Evolutionary conservation across 2,113 vertebrate species (phyloP).

Genomic region (Tupaia tana): DNA sequence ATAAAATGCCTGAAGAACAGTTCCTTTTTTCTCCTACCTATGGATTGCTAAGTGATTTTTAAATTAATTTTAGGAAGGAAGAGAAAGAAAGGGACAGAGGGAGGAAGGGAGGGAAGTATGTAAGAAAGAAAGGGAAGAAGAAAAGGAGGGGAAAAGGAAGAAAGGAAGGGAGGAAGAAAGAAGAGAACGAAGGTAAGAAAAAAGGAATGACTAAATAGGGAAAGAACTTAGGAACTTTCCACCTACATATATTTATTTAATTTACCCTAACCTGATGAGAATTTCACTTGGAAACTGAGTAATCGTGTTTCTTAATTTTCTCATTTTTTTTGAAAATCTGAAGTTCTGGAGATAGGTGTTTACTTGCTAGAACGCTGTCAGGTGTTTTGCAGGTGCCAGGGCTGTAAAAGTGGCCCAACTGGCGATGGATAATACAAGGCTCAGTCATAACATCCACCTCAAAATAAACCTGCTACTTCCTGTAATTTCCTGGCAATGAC

Average conservation of each 20-base stretch:
- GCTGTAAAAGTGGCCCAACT: too few relatives aligned
- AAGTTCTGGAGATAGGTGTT: background rate
- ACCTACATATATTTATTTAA: background rate
- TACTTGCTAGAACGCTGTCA: rapidly evolving
- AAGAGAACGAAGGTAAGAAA: too few relatives aligned
- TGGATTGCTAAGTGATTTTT: background rate
- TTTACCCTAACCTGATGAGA: background rate
- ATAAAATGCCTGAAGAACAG: background rate
- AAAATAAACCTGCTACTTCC: background rate
- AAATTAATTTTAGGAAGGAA: background rate
- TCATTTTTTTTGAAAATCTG: background rate
- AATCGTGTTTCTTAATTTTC: too few relatives aligned
- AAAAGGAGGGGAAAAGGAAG: too few relatives aligned
- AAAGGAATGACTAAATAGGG: too few relatives aligned
- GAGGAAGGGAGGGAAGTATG: background rate
- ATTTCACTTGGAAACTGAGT: background rate
- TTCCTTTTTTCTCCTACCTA: background rate
- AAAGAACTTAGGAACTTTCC: background rate
- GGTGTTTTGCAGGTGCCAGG: rapidly evolving
- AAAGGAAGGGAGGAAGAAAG: too few relatives aligned
- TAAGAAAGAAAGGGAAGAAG: background rate
- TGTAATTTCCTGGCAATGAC: background rate
- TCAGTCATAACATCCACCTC: rapidly evolving
- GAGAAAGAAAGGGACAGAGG: rapidly evolving
- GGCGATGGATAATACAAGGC: too few relatives aligned